These are phyloP conservation scores for Bemisia tabaci DNA, from an alignment of 1,140 invertebrate genomes.

Conservation along the genomic window DNA sequence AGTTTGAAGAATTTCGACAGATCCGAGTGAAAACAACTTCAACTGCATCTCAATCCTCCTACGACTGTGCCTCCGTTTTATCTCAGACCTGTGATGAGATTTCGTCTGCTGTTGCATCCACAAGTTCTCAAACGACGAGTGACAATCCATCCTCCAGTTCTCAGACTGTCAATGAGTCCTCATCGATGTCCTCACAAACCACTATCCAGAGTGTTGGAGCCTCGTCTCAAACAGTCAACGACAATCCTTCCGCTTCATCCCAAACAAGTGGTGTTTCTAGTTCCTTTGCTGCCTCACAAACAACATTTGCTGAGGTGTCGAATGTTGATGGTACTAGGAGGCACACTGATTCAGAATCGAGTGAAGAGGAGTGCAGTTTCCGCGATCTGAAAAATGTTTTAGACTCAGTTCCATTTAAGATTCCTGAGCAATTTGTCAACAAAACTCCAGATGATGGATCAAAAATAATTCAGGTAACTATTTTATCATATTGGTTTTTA, in stretches of 20 bases:
- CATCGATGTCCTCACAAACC: neutral
- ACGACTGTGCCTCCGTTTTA: neutral
- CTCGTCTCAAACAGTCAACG: neutral
- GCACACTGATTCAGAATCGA: neutral
- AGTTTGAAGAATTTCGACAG: neutral
- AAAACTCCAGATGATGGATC: neutral
- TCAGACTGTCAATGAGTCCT: neutral
- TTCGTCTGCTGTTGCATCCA: neutral
- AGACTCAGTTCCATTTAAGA: neutral
- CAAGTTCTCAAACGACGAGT: neutral
- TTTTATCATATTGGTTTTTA: no score
- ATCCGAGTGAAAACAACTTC: constrained; percentile 3
- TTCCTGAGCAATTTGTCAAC: neutral
- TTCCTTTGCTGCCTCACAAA: neutral
- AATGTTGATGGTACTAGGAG: neutral
- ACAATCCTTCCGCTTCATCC: neutral
- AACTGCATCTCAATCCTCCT: neutral
- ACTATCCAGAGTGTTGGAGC: neutral
- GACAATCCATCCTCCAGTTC: neutral
- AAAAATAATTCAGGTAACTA: no score
- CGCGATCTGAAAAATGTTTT: neutral
- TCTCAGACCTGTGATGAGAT: neutral
- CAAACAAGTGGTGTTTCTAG: neutral
- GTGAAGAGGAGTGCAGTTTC: neutral
- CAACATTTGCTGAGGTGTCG: no score